phyloP scores from a whole-genome alignment of 2,797 vertebrate genomes.

The Hippoglossus hippoglossus region DNA sequence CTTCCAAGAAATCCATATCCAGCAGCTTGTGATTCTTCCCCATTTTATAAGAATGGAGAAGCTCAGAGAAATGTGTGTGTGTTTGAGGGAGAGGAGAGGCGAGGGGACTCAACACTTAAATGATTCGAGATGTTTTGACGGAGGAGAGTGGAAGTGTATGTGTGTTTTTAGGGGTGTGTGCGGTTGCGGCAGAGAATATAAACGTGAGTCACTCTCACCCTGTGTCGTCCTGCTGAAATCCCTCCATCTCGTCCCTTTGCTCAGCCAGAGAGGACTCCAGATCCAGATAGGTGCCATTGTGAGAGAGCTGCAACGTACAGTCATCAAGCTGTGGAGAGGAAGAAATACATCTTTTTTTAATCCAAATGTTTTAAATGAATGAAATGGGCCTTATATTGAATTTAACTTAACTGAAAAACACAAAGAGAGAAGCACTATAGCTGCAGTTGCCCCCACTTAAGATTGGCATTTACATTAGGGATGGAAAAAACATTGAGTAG shows the following conservation, averaged over 20 bases:
- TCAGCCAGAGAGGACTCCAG: slow-evolving; percentile 94
- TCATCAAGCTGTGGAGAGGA: slow-evolving; percentile 89
- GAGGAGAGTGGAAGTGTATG: neutral
- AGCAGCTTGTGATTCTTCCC: slow-evolving; percentile 66
- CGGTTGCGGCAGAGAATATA: slow-evolving; percentile 16
- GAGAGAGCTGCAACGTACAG: slow-evolving; percentile 93
- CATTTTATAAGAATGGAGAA: slow-evolving; percentile 53
- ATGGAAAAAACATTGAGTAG: slow-evolving; percentile 43
- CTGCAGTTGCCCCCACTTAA: slow-evolving; percentile 5
- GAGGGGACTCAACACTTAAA: slow-evolving; percentile 1
- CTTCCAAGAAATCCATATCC: slow-evolving; percentile 69
- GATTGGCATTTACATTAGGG: slow-evolving; percentile 25
- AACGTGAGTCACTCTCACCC: slow-evolving; percentile 84
- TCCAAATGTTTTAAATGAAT: neutral
- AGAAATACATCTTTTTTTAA: slow-evolving; percentile 13
- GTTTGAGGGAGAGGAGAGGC: neutral
- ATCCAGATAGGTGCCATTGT: slow-evolving; percentile 95
- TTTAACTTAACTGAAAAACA: neutral
- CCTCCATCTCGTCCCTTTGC: slow-evolving; percentile 93
- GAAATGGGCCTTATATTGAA: neutral
- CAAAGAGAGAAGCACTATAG: neutral
- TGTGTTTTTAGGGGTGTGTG: neutral
- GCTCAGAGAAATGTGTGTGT: slow-evolving; percentile 26
- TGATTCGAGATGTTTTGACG: slow-evolving; percentile 35
- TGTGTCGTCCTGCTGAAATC: slow-evolving; percentile 91